These are phyloP conservation scores for Centroberyx gerrardi DNA, from an alignment of 2,797 vertebrate species.

Conservation along the genomic window DNA sequence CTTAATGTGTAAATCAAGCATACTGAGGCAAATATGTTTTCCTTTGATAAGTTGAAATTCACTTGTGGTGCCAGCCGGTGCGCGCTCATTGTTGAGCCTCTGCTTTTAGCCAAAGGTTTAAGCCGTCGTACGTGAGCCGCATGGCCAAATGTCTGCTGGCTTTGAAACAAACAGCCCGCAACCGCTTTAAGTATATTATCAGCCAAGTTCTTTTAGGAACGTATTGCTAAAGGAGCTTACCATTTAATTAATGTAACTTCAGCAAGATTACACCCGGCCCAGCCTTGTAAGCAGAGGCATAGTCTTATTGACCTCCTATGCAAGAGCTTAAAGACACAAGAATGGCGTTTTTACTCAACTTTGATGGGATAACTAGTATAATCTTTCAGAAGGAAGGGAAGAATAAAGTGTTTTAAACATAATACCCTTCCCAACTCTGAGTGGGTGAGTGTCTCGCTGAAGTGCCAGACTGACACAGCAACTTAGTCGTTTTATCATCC, in stretches of 20 bases:
- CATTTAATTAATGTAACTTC: constrained; percentile 99
- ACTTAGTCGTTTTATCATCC: constrained; percentile 76
- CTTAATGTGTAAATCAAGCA: constrained; percentile 37
- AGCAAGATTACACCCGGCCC: constrained; percentile 96
- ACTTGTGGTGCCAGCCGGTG: constrained; percentile 57
- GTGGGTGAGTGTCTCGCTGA: constrained; percentile 84
- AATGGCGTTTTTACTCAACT: constrained; percentile 98
- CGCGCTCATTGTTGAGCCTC: constrained; percentile 86
- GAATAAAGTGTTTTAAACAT: constrained; percentile 94
- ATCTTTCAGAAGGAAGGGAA: constrained; percentile 95
- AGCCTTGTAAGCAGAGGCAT: constrained; percentile 94
- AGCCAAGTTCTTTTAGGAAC: constrained; percentile 97
- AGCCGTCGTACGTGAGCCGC: constrained; percentile 94
- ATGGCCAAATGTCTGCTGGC: constrained; percentile 87
- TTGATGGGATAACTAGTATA: constrained; percentile 99
- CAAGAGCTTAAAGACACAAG: constrained; percentile 97
- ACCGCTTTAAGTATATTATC: constrained; percentile 98
- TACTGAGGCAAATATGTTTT: constrained; percentile 69
- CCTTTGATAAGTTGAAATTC: constrained; percentile 84
- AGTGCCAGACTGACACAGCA: constrained; percentile 84
- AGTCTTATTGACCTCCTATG: constrained; percentile 97
- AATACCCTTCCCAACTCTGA: constrained; percentile 92
- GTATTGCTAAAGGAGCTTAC: constrained; percentile 99
- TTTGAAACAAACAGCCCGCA: constrained; percentile 94
- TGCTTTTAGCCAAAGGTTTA: constrained; percentile 92